Conservation (phyloP, 1,140 invertebrate species). For the Glossosoma conforme region DNA sequence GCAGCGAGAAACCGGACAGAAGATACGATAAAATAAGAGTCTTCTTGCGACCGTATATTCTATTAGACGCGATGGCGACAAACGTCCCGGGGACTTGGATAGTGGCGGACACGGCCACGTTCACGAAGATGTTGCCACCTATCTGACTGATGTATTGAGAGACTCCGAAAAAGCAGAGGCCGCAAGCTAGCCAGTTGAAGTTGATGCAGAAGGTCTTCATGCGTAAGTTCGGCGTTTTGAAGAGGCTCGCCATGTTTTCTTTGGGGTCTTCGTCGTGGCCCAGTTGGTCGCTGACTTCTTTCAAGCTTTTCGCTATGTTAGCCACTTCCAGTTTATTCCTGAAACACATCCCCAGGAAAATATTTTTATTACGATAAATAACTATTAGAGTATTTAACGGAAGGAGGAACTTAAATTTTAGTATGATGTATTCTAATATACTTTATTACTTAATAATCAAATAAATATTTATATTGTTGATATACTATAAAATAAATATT, state of each 20-base stretch:
- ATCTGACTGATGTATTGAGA: slow-evolving; percentile 70
- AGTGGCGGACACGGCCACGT: slow-evolving; percentile 63
- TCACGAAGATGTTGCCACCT: slow-evolving; percentile 67
- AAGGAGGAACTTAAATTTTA: too few relatives aligned
- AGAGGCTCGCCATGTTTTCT: slow-evolving; percentile 56
- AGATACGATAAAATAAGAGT: slow-evolving; percentile 60
- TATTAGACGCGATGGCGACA: slow-evolving; percentile 62
- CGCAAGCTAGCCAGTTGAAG: slow-evolving; percentile 69
- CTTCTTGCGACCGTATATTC: slow-evolving; percentile 59
- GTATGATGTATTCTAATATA: too few relatives aligned
- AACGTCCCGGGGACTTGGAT: slow-evolving; percentile 64
- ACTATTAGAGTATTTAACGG: too few relatives aligned
- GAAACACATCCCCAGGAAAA: too few relatives aligned
- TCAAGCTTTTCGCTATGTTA: slow-evolving; percentile 5
- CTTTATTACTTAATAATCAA: too few relatives aligned
- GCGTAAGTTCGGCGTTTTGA: slow-evolving; percentile 67
- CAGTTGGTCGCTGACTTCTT: slow-evolving; percentile 37
- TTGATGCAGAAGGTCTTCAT: slow-evolving; percentile 66
- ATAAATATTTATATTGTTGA: too few relatives aligned
- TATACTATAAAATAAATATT: too few relatives aligned
- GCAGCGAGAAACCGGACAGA: slow-evolving; percentile 57
- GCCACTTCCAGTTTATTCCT: slow-evolving; percentile 27
- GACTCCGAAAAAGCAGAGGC: slow-evolving; percentile 70
- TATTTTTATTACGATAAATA: too few relatives aligned
- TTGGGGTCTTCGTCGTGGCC: slow-evolving; percentile 45